These are phyloP conservation scores for Biston betularia DNA, from an alignment of 2,888 invertebrate species.

Conservation along the genomic window DNA sequence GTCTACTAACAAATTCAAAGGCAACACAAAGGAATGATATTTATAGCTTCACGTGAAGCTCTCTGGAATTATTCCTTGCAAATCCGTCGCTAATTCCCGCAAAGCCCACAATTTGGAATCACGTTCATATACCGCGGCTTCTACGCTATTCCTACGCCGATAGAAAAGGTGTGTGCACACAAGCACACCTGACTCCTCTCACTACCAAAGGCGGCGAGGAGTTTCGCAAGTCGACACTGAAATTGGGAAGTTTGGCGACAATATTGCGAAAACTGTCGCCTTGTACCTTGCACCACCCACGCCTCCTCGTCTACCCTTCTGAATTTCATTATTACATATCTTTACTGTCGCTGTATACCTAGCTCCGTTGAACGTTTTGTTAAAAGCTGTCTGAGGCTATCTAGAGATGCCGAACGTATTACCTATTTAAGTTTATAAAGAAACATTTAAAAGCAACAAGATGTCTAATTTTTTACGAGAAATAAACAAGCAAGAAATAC, in stretches of 20 bases:
- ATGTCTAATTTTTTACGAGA: no score
- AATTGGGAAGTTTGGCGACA: constrained; percentile 80
- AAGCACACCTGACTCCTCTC: constrained; percentile 64
- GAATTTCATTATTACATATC: constrained; percentile 40
- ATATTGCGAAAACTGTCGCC: constrained; percentile 77
- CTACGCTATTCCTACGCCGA: constrained; percentile 23
- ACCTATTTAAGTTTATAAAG: background rate
- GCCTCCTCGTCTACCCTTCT: constrained; percentile 42
- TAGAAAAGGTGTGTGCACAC: constrained; percentile 46
- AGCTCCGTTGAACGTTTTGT: background rate
- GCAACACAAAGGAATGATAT: constrained; percentile 24
- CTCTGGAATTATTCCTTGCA: constrained; percentile 67
- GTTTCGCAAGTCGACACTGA: constrained; percentile 83
- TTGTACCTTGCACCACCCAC: constrained; percentile 53
- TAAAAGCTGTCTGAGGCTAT: constrained; percentile 1
- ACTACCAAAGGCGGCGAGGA: constrained; percentile 66
- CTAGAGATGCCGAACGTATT: background rate
- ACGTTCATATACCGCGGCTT: constrained; percentile 57
- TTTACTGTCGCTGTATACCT: constrained; percentile 18
- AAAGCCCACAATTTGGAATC: constrained; percentile 75
- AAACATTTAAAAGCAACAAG: background rate
- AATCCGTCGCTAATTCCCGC: constrained; percentile 75
- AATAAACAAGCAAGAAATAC: no score
- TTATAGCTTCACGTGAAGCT: constrained; percentile 48
- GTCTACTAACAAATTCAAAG: constrained; percentile 8